A percentile compares a stretch with the other conserved stretches of the same genome.
phyloP scores from a whole-genome alignment of 2,113 vertebrate species.

The Urocolius indicus region DNA sequence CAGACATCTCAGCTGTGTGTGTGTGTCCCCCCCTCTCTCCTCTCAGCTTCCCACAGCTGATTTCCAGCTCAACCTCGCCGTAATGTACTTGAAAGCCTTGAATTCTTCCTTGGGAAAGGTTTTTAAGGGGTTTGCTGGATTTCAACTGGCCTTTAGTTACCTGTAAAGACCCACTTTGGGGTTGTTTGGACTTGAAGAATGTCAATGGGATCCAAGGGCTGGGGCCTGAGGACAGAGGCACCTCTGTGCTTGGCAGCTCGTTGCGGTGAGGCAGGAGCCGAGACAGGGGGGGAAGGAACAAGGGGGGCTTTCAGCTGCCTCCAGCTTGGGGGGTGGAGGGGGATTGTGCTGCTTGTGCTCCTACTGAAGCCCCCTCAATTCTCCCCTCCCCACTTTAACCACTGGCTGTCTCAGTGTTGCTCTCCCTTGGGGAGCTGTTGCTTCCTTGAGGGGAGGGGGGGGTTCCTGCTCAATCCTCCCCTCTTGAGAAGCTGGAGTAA shows the following conservation, averaged over 20 bases:
- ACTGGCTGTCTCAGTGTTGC: accelerated
- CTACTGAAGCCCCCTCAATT: background rate
- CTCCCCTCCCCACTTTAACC: background rate
- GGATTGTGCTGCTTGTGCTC: background rate
- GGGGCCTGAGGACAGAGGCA: background rate
- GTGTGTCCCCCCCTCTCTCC: too few relatives aligned
- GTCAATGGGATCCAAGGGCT: background rate
- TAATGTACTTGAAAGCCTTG: background rate
- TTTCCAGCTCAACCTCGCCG: background rate
- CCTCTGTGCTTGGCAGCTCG: background rate
- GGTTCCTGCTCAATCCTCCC: background rate
- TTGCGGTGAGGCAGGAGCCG: background rate
- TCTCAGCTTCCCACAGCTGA: background rate
- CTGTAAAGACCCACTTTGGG: background rate
- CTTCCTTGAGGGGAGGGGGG: background rate
- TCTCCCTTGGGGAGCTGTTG: background rate
- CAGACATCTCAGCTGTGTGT: background rate
- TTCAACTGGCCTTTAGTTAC: background rate
- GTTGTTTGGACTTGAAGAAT: background rate
- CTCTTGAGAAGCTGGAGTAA: background rate
- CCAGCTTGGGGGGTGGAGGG: background rate
- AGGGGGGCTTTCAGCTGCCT: conserved; percentile 22
- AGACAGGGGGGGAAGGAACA: background rate
- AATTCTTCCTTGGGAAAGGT: background rate
- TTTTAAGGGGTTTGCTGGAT: background rate